Evolutionary conservation across 2,888 invertebrate genomes (phyloP), one percentile per base, ranked within the genome.

Genomic region (Zootermopsis nevadensis): DNA sequence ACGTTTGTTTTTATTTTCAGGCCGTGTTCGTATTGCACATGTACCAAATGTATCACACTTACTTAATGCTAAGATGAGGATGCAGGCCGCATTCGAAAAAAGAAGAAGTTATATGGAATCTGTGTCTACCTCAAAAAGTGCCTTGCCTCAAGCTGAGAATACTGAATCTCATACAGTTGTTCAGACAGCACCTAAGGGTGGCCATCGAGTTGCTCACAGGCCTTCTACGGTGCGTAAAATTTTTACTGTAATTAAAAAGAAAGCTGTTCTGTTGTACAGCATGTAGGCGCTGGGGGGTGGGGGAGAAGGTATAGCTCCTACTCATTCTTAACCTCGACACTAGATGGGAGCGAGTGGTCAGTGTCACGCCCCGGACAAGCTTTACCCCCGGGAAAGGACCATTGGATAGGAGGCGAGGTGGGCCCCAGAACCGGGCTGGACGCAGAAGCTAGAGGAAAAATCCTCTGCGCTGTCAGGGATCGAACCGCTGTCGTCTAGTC

Each of bases 21-120:
- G 66, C 22, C 60, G 76, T 55, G 86, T 93, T 83, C 91, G 95
- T 83, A 96, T 96, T 86, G 94, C 96, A 35, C 95, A 96, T 86
- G 96, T 95, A 77, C 93, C 95, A 82, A 96, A 96, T 89, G 94
- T 95, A 93, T 94, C 35, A 90, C 33, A 77, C 3, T 30, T 86
- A 60, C 80, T 86, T 27, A 83, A 84, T 82, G 84, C 83, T 19
- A 82, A 84, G 35, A 66, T 80, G 22, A 80, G 81, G 24, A 30
- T 85, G n/a, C 69, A 81, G 30, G 72, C 33, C 19, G 24, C 24
- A 31, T 22, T 66, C 30, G 69, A 66, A 35, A 72, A 42, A 24
- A 38, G 81, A 30, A 31, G 10, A 53, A 35, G 2, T 35, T 1
- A 19, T 15, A 30, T 35, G 38, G n/a, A 55, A 2, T 19, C 24